These are phyloP conservation scores for Tragelaphus scriptus DNA, from an alignment of 2,113 vertebrate species.

Conservation along the genomic window DNA sequence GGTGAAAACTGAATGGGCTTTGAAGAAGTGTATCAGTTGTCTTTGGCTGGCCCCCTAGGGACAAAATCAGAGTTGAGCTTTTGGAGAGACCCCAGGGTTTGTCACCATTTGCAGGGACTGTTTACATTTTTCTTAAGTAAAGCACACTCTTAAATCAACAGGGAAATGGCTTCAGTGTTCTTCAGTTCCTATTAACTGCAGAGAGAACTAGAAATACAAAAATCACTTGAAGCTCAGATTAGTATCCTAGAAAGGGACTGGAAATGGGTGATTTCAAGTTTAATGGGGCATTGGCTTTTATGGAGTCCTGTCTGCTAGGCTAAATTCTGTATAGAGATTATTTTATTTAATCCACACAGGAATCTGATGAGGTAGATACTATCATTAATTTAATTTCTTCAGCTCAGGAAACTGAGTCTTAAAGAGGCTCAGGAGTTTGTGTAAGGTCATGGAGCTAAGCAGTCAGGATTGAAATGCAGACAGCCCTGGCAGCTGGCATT, in stretches of 20 bases:
- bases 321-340: not conserved
- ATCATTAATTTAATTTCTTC: constrained; percentile 23
- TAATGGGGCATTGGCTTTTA: not conserved
- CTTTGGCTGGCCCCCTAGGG: not conserved
- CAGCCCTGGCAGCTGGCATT: not conserved
- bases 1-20: not conserved
- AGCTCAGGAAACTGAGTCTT: not conserved
- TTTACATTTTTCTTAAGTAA: not conserved
- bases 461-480: not conserved
- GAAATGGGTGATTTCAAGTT: not conserved
- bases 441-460: not conserved
- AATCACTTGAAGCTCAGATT: not conserved
- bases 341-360: not conserved
- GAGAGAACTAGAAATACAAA: not conserved
- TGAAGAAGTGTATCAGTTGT: not conserved
- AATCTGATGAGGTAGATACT: not conserved
- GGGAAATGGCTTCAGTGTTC: not conserved
- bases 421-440: not conserved
- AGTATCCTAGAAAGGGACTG: not conserved
- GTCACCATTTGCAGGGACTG: not conserved
- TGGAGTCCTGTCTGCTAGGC: not conserved
- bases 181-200: not conserved
- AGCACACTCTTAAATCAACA: not conserved
- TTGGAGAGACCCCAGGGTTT: accelerated
- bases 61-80: not conserved